These are phyloP conservation scores for Apteryx owenii DNA, from an alignment of 2,113 vertebrate species.

Conservation along the genomic window DNA sequence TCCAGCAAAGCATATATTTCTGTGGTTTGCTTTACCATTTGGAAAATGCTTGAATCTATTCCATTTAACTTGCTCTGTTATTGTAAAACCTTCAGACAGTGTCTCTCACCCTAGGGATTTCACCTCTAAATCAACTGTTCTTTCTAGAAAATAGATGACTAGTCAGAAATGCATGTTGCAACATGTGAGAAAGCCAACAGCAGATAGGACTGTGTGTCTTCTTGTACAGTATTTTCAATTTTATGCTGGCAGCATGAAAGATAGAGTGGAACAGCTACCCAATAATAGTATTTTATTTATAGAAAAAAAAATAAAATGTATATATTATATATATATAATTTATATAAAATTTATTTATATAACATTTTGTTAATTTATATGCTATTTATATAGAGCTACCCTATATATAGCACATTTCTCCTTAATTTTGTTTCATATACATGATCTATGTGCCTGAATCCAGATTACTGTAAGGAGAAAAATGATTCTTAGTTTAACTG, in stretches of 20 bases:
- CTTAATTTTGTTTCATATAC: not conserved
- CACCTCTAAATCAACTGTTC: not conserved
- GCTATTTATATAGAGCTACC: too few relatives aligned
- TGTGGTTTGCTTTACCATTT: not conserved
- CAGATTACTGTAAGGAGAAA: not conserved
- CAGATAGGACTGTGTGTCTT: not conserved
- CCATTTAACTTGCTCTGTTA: not conserved
- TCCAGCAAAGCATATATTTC: not conserved
- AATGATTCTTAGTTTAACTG: not conserved
- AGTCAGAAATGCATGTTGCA: fast-evolving
- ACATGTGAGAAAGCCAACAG: fast-evolving
- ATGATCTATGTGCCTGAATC: not conserved
- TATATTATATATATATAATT: too few relatives aligned
- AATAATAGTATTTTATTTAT: not conserved
- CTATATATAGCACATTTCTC: not conserved
- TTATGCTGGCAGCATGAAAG: not conserved
- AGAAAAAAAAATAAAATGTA: too few relatives aligned
- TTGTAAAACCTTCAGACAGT: not conserved
- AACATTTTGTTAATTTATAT: too few relatives aligned
- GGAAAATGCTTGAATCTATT: not conserved
- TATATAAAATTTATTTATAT: too few relatives aligned
- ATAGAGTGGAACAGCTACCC: not conserved
- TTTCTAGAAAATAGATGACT: not conserved
- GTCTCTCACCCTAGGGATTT: not conserved
- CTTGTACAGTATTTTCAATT: not conserved